A percentile compares a stretch with the other conserved stretches of the same genome.
Evolutionary conservation across 2,888 invertebrate genomes (phyloP).

Genomic region (Enoplolaimus lenunculus): DNA sequence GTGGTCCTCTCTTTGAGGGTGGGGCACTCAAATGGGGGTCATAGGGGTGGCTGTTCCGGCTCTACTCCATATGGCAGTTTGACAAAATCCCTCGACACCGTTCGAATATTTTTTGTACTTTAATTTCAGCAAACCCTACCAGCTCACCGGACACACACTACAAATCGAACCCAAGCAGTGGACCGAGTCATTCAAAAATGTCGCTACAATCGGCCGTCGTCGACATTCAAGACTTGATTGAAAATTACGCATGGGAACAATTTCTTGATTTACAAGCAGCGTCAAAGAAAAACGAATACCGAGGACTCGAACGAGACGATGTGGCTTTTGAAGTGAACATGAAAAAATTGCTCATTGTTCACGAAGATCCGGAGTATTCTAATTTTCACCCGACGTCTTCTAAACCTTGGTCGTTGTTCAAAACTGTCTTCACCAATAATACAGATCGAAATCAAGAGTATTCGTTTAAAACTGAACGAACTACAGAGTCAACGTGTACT

Average conservation of each 20-base stretch:
- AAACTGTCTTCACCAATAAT: constrained; percentile 38
- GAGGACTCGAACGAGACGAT: constrained; percentile 34
- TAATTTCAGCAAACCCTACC: too few species aligned
- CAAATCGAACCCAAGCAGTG: neutral
- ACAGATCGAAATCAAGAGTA: constrained; percentile 37
- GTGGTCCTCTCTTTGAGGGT: too few species aligned
- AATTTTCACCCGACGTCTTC: constrained; percentile 33
- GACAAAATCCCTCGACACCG: too few species aligned
- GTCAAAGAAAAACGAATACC: constrained; percentile 34
- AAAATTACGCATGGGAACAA: constrained; percentile 37
- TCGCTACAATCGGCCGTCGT: constrained; percentile 20
- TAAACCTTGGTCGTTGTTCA: constrained; percentile 31
- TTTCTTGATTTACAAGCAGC: constrained; percentile 32
- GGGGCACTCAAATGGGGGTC: too few species aligned
- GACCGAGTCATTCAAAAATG: neutral
- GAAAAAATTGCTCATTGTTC: constrained; percentile 29
- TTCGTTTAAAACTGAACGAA: constrained; percentile 39
- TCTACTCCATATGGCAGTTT: too few species aligned
- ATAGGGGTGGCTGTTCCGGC: too few species aligned
- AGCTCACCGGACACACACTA: too few species aligned
- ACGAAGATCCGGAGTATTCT: constrained; percentile 37
- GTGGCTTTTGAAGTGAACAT: constrained; percentile 31
- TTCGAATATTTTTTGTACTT: too few species aligned
- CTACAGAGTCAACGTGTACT: constrained; percentile 35
- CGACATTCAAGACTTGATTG: constrained; percentile 35